Evolutionary conservation across 1,140 invertebrate species (phyloP).

Genomic region (Maniola jurtina): DNA sequence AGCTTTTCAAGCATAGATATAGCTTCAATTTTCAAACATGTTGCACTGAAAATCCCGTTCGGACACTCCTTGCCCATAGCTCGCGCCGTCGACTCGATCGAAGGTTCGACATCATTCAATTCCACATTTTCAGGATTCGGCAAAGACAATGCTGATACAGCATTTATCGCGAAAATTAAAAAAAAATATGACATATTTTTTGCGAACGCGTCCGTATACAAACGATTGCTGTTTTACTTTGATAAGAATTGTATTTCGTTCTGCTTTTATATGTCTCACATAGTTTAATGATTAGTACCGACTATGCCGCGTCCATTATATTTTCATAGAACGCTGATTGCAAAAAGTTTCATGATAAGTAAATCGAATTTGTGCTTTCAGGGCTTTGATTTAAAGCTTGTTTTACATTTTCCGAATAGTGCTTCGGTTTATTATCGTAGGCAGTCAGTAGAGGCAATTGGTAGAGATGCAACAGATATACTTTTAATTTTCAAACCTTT

Average conservation of each 20-base stretch:
- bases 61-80: conserved; percentile 81
- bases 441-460: conserved; percentile 49
- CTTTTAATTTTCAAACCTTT: conserved; percentile 17
- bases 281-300: conserved; percentile 62
- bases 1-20: conserved; percentile 87
- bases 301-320: conserved; percentile 66
- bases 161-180: conserved; percentile 40
- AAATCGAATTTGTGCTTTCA: not conserved
- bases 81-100: conserved; percentile 49
- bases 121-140: conserved; percentile 57
- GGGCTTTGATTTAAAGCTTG: conserved; percentile 21
- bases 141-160: conserved; percentile 44
- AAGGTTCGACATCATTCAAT: conserved; percentile 42
- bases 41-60: conserved; percentile 83
- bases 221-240: conserved; percentile 58
- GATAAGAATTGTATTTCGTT: conserved; percentile 55
- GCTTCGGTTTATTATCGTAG: conserved; percentile 62
- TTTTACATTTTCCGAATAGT: conserved; percentile 30
- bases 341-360: conserved; percentile 43
- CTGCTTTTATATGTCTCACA: conserved; percentile 72
- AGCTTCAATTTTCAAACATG: conserved; percentile 89
- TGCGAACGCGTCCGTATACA: conserved; percentile 46
- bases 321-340: conserved; percentile 75
- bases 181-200: conserved; percentile 52
- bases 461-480: conserved; percentile 26